These are phyloP conservation scores for Pangasianodon gigas DNA, from an alignment of 2,113 vertebrate species.

Conservation along the genomic window DNA sequence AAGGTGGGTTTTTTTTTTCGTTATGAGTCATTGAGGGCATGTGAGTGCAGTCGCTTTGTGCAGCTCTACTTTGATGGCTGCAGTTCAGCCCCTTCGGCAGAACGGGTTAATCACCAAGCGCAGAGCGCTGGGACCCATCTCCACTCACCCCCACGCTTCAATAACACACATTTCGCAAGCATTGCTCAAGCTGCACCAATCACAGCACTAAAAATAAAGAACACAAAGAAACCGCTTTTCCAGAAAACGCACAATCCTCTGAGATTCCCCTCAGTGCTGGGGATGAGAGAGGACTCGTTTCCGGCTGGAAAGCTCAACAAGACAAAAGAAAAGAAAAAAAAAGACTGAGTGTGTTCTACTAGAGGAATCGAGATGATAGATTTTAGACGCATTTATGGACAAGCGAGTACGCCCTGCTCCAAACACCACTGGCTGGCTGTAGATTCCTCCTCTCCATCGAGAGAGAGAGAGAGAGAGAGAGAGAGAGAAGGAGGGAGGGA, in stretches of 20 bases:
- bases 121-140: constrained; percentile 28
- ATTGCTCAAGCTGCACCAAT: constrained; percentile 28
- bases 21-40: constrained; percentile 43
- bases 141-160: constrained; percentile 6
- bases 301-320: constrained; percentile 12
- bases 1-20: neutral
- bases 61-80: constrained; percentile 28
- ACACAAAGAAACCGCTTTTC: constrained; percentile 31
- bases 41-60: constrained; percentile 1
- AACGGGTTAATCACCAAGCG: constrained; percentile 44
- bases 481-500: constrained; percentile 42
- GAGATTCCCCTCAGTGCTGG: neutral
- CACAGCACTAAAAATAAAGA: constrained; percentile 8
- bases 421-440: constrained; percentile 35
- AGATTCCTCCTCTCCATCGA: constrained; percentile 30
- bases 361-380: constrained; percentile 26
- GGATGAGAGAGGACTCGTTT: neutral
- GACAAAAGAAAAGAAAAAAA: constrained; percentile 23
- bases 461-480: constrained; percentile 43
- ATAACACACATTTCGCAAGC: constrained; percentile 22
- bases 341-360: neutral
- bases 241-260: constrained; percentile 10
- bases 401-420: constrained; percentile 18
- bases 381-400: constrained; percentile 18
- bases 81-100: constrained; percentile 23